Evolutionary conservation across 1,140 invertebrate species (phyloP).

Genomic region (Drosophila sproati): DNA sequence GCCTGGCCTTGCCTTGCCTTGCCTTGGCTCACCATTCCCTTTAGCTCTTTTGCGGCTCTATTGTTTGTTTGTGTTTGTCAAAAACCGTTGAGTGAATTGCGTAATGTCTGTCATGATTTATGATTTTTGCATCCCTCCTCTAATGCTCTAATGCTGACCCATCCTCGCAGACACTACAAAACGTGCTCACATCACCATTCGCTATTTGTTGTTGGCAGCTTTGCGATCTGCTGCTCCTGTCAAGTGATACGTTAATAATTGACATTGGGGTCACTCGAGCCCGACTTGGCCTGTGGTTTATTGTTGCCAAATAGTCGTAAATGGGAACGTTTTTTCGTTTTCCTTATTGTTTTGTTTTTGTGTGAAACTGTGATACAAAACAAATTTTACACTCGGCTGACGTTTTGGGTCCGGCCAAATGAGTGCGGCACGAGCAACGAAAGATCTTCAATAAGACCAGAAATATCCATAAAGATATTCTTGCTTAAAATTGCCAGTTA

Average conservation of each 20-base stretch:
- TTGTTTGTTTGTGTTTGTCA: slow-evolving; percentile 79
- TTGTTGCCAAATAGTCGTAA: slow-evolving; percentile 53
- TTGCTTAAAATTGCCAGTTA: neutral
- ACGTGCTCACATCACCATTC: slow-evolving; percentile 67
- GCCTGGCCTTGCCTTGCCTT: slow-evolving; percentile 25
- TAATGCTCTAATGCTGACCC: slow-evolving; percentile 36
- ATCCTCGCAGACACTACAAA: slow-evolving; percentile 26
- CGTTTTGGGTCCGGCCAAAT: slow-evolving; percentile 46
- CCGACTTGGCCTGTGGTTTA: slow-evolving; percentile 63
- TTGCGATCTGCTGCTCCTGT: slow-evolving; percentile 51
- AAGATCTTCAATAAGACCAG: neutral
- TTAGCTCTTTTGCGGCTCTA: slow-evolving; percentile 43
- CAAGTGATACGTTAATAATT: slow-evolving; percentile 85
- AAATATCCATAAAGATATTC: neutral
- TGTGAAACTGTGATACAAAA: slow-evolving; percentile 54
- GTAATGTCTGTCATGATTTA: slow-evolving; percentile 72
- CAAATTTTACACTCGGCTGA: slow-evolving; percentile 76
- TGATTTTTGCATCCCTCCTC: slow-evolving; percentile 69
- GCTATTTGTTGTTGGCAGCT: slow-evolving; percentile 80
- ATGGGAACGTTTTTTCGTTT: slow-evolving; percentile 24
- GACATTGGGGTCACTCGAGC: slow-evolving; percentile 78
- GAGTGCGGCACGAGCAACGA: slow-evolving; percentile 42
- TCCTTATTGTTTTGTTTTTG: neutral
- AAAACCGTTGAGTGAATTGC: slow-evolving; percentile 81
- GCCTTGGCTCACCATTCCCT: slow-evolving; percentile 5